Conservation (phyloP, 1,140 invertebrate genomes). For the Dicyema japonicum region DNA sequence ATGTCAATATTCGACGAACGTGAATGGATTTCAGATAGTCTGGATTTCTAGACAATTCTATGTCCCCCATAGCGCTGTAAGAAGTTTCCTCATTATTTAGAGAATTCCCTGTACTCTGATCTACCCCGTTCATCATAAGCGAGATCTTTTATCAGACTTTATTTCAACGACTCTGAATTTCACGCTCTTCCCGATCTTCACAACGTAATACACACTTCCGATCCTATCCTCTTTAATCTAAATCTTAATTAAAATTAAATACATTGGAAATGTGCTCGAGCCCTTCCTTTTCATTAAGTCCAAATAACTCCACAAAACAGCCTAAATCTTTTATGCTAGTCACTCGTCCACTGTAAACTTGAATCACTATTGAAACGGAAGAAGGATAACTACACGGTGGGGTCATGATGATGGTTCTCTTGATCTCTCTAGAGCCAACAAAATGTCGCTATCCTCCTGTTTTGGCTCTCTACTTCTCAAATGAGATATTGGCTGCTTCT, state of each 20-base stretch:
- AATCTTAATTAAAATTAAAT: not conserved
- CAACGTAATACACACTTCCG: slow-evolving; percentile 64
- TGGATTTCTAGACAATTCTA: not conserved
- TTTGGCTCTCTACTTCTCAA: too few relatives aligned
- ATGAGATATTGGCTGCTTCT: too few relatives aligned
- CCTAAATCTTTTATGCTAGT: slow-evolving; percentile 80
- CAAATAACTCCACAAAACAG: slow-evolving; percentile 78
- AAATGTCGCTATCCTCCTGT: too few relatives aligned
- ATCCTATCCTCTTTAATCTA: slow-evolving; percentile 51
- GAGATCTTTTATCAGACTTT: slow-evolving; percentile 59
- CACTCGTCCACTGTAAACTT: slow-evolving; percentile 68
- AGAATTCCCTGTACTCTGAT: slow-evolving; percentile 43
- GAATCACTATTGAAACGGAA: too few relatives aligned
- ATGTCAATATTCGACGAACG: slow-evolving; percentile 25
- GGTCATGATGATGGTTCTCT: too few relatives aligned
- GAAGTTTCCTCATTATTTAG: not conserved
- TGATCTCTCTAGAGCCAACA: too few relatives aligned
- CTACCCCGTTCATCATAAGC: slow-evolving; percentile 85
- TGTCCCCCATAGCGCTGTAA: not conserved
- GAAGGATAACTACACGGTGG: too few relatives aligned
- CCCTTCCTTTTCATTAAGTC: slow-evolving; percentile 50
- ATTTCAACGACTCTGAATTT: slow-evolving; percentile 46
- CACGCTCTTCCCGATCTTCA: slow-evolving; percentile 38
- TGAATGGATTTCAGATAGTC: slow-evolving; percentile 21
- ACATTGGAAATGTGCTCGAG: slow-evolving; percentile 61